Evolutionary conservation across 2,113 vertebrate species (phyloP), one percentile per base, ranked within the genome.

Genomic region (Psettodes erumei): DNA sequence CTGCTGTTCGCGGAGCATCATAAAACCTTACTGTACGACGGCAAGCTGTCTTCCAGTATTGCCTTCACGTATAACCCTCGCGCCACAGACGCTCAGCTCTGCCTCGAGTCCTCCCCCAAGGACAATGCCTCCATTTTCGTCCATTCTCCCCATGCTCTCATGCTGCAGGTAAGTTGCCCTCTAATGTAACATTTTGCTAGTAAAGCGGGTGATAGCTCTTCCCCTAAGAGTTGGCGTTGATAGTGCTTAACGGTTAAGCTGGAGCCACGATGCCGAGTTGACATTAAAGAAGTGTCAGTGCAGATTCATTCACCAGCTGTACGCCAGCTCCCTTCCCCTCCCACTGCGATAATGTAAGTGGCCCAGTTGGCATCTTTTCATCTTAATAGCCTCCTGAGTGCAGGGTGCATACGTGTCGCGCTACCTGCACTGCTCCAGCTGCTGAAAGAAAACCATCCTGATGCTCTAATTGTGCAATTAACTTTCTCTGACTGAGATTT

Each of bases 71-170:
- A 99, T 73, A 99, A 99, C 87, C 96, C 98, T 63, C 94, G 96
- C 53, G 98, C 98, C 90, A 99, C 98, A 45, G 98, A 99, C 71
- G 97, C 96, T 82, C 98, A 99, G 77, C 96, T 99, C 77, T 99
- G 98, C 91, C 95, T 99, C 0, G 98, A 99, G 88, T 99, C 97
- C 45, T 99, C 98, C 13, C 97, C 98, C 16, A 98, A 97, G 92
- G 97, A 99, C 89, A 99, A 96, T 56, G 82, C 94, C 88, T 99
- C 98, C 33, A 97, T 99, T 91, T 99, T 99, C 61, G 95, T 99
- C 86, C 98, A 99, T 90, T 99, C 98, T 6, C 98, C 98, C 1
- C 98, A 99, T 33, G 97, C 98, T 6, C 97, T 99, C 86, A 99
- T 99, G 98, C 96, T 99, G 77, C 98, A 99, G 98, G 98, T 99